phyloP scores from a whole-genome alignment of 1,140 invertebrate genomes.

The Megalonaias nervosa region DNA sequence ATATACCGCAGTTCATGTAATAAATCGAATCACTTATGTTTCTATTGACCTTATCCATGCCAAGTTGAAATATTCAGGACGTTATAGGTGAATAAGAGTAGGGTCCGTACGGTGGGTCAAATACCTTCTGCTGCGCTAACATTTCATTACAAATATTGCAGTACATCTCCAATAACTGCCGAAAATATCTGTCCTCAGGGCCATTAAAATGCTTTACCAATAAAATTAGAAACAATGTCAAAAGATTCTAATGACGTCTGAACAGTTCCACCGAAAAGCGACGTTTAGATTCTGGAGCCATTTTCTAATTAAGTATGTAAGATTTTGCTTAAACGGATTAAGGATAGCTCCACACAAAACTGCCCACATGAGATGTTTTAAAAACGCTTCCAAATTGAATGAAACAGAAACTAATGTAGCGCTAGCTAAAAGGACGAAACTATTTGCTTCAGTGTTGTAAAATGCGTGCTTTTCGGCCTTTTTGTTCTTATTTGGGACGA shows the following conservation, averaged over 20 bases:
- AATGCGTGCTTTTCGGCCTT: conserved; percentile 78
- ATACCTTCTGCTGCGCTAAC: conserved; percentile 65
- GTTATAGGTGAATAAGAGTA: conserved; percentile 60
- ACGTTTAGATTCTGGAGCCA: conserved; percentile 78
- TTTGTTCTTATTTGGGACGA: conserved; percentile 76
- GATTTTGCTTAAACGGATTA: conserved; percentile 87
- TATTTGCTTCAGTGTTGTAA: conserved; percentile 68
- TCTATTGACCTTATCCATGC: conserved; percentile 60
- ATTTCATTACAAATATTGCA: conserved; percentile 66
- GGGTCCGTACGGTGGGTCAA: conserved; percentile 44
- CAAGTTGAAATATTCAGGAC: conserved; percentile 66
- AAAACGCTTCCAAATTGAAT: conserved; percentile 89
- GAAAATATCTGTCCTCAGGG: conserved; percentile 63
- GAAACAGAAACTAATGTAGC: conserved; percentile 79
- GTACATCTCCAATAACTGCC: conserved; percentile 52
- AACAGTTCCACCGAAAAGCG: conserved; percentile 79
- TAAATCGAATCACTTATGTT: no score
- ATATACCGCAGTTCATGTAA: no score
- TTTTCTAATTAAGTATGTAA: conserved; percentile 79
- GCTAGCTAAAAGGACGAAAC: conserved; percentile 65
- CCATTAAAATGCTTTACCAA: conserved; percentile 74
- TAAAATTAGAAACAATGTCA: conserved; percentile 80
- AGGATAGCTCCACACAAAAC: conserved; percentile 91
- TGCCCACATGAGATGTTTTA: conserved; percentile 95
- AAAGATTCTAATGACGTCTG: conserved; percentile 82